Percentiles rank a stretch among this genome's conserved stretches.
Conservation (phyloP, 2,888 invertebrate genomes). For the Drymonia ruficornis region DNA sequence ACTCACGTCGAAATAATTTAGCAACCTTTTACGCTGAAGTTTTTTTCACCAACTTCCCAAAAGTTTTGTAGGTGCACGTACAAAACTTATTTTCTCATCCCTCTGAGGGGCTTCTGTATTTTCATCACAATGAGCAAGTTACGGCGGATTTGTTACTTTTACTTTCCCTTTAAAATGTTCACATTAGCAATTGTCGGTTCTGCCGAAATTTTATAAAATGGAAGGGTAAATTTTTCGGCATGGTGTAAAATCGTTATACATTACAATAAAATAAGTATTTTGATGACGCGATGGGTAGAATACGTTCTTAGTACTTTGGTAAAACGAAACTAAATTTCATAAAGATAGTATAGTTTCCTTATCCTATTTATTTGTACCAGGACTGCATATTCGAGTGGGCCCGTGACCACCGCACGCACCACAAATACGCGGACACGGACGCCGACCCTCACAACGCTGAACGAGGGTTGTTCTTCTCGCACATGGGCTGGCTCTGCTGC, state of each 20-base stretch:
- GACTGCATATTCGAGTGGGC: constrained; percentile 88
- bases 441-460: constrained; percentile 96
- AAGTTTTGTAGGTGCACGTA: constrained; percentile 13
- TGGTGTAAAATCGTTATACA: too few relatives aligned
- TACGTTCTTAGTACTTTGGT: too few relatives aligned
- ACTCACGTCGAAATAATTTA: constrained; percentile 8
- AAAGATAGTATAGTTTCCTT: too few relatives aligned
- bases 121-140: constrained; percentile 13
- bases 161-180: not conserved
- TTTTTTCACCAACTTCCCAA: constrained; percentile 7
- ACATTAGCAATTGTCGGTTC: constrained; percentile 15
- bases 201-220: not conserved
- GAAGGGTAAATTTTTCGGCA: not conserved
- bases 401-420: constrained; percentile 91
- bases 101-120: constrained; percentile 12
- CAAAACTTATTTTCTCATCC: constrained; percentile 16
- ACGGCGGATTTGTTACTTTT: not conserved
- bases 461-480: constrained; percentile 97
- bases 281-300: too few relatives aligned
- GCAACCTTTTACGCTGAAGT: constrained; percentile 6
- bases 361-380: constrained; percentile 51
- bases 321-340: too few relatives aligned
- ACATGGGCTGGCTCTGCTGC: constrained; percentile 96
- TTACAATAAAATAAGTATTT: too few relatives aligned
- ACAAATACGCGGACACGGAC: constrained; percentile 95